Base-by-base conservation (phyloP, 2,797 vertebrate genomes). In the Atherinosoma microstoma region DNA sequence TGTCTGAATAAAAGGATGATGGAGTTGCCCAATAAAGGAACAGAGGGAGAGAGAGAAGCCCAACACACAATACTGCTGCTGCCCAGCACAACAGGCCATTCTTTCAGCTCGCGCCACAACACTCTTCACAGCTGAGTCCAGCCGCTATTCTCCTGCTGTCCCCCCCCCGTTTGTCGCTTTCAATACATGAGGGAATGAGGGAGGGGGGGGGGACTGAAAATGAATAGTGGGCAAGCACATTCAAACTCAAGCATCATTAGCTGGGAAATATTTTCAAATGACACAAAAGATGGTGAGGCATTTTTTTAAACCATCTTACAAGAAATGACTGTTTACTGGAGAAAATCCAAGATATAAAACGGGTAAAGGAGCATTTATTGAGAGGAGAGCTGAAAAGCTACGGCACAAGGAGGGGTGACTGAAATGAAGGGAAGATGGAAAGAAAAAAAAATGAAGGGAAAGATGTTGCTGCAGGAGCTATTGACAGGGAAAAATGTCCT, bases 1-100 rank as follows among this genome's bases (percentile, higher is more conserved):
- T 77, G 63, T 80, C 69, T 76, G 68, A 76, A 84, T 87, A 79
- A 78, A 78, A 32, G 73, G 62, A 83, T 77, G 87, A 91, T 82
- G 78, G 79, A 87, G 79, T 76, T 77, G 74, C 68, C 70, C 67
- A 78, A 84, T 83, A 78, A 84, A 84, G 63, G 75, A 79, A 77
- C 58, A 62, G 73, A 79, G 76, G 57, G 88, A 79, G 73, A 82
- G 76, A 80, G 77, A 75, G 83, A 82, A 70, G 73, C 84, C 83
- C 88, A 87, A 87, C 87, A 83, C 81, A 93, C 90, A 94, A 93
- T 89, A 75, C 90, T 81, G 85, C 88, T 83, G 84, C 84, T 84
- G 80, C 88, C 67, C 84, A 83, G 88, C 83, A 93, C 89, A 94
- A 93, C 90, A 86, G 89, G 85, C 90, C 87, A 91, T 93, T 92